Evolutionary conservation across 2,888 invertebrate genomes (phyloP).

Genomic region (Troilus luridus): DNA sequence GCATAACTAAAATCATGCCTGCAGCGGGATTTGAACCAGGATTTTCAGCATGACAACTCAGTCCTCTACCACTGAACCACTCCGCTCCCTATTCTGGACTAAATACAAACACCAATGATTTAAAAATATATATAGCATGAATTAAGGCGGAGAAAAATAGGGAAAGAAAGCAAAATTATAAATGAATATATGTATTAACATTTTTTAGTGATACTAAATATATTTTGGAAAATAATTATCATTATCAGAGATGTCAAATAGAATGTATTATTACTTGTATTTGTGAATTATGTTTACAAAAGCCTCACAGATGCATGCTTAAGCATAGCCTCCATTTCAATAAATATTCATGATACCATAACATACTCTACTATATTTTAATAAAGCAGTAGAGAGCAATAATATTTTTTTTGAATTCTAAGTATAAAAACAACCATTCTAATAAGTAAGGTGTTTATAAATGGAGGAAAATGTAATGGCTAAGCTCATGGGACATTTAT

Average conservation of each 20-base stretch:
- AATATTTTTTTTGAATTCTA: no score
- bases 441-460: no score
- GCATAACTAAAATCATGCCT: no score
- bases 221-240: background rate
- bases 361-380: background rate
- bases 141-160: background rate
- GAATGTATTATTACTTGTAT: background rate
- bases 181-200: background rate
- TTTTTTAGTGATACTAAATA: background rate
- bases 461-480: no score
- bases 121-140: background rate
- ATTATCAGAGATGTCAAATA: background rate
- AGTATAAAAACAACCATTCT: background rate
- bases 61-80: no score
- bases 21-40: no score
- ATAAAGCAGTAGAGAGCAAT: background rate
- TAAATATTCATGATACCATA: background rate
- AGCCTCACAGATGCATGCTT: background rate
- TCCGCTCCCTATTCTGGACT: no score
- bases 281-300: background rate
- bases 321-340: background rate
- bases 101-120: background rate
- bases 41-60: no score
- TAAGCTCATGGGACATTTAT: no score
- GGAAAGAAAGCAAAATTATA: background rate